Base-by-base conservation (phyloP, 2,113 vertebrate species). In the Vimba vimba region DNA sequence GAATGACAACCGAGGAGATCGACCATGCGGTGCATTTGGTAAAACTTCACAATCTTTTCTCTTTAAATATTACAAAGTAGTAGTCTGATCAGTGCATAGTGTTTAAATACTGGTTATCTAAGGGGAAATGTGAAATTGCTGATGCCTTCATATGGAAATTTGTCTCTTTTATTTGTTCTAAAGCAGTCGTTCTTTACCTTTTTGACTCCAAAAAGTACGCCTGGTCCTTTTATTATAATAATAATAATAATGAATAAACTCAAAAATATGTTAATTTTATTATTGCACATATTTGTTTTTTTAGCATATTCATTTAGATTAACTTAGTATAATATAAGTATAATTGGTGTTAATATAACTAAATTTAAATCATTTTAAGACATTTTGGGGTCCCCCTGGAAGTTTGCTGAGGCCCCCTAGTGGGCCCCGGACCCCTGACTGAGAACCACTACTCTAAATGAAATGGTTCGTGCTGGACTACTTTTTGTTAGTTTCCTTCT, bases 11-110 rank as follows among this genome's bases (percentile, higher is more conserved):
- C 82, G 98, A 99, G 92, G 98, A 99, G 93, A 99, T 99, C 52
- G 98, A 99, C 91, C 97, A 99, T 2, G 96, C 98, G 73, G 98
- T 99, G 52, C 98, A 99, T 92, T 94, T 98, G 96, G 98, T 99
- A 95, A 95, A 17, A 4, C 11, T 23, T 64, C 19, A 39, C 12
- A 4, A 7, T 4, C 7, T 17, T 59, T 45, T 36, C 15, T 57
- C 55, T 71, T 10, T n/a, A 5, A 11, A 69, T 69, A 21, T 69
- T 39, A 69, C 13, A 36, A 10, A 39, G 9, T 23, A 17, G 66
- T 21, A 23, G 30, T 30, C 27, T 36, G 66, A 68, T 19, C 30
- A 36, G 4, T 36, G 66, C 17, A 68, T 3, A 4, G 33, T 0
- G 19, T 39, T 71, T 39, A 71, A 71, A 39, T 71, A 43, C 19